Conservation (phyloP, 2,797 vertebrate species). For the Craterocephalus amniculus region DNA sequence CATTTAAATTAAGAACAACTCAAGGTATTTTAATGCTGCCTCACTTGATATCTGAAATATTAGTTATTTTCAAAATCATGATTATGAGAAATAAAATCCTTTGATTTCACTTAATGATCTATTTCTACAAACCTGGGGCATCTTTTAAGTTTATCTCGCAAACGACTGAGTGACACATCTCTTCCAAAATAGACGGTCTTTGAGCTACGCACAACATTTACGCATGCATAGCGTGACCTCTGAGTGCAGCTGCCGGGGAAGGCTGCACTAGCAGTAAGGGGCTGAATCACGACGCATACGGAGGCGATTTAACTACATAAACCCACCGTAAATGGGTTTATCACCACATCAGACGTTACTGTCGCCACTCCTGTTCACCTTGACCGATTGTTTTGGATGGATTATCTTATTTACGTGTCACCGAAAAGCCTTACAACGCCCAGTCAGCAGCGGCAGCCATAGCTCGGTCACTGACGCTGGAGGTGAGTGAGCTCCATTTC, state of each 20-base stretch:
- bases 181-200: constrained; percentile 16
- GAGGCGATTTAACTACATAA: constrained; percentile 3
- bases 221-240: constrained; percentile 53
- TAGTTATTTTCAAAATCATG: no score
- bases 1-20: no score
- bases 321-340: constrained; percentile 73
- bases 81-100: no score
- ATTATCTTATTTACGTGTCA: constrained; percentile 55
- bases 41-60: no score
- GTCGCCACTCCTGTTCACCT: constrained; percentile 33
- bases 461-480: constrained; percentile 74
- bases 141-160: background rate
- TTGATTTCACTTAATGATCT: no score
- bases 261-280: constrained; percentile 23
- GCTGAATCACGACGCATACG: background rate
- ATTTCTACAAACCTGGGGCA: no score
- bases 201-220: constrained; percentile 23
- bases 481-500: constrained; percentile 74
- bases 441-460: constrained; percentile 64
- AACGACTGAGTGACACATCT: background rate
- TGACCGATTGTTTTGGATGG: constrained; percentile 72
- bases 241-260: constrained; percentile 51
- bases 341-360: constrained; percentile 21
- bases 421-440: constrained; percentile 66
- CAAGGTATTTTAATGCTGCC: no score